Base-by-base conservation (phyloP, 2,797 vertebrate genomes). In the Karalla daura region DNA sequence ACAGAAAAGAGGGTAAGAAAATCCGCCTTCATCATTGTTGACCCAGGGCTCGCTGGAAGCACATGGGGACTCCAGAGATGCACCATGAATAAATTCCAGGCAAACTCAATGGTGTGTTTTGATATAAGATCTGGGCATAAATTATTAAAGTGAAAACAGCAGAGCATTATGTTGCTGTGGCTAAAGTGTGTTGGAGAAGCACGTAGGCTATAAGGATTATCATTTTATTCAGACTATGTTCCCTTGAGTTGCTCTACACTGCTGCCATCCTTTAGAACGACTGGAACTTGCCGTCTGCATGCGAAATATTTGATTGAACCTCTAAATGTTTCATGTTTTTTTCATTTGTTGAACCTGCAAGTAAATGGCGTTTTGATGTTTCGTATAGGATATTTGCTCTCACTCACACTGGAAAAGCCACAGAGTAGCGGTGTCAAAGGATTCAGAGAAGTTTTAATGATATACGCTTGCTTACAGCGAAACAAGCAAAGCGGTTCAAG, bases 1-100 rank as follows among this genome's bases (percentile, higher is more conserved):
- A 68, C 62, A 82, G 87, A 79, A 97, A 95, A 87, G 96, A 97
- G 91, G 95, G 97, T 99, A 90, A 30, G 86, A 72, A 52, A 69
- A 52, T 30, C 14, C 0, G 1, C 37, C 64, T 74, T 71, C 18
- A 58, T 66, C 37, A 23, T 30, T 11, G 27, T 27, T 60, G 53
- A 76, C 55, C 51, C 28, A 24, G 20, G 24, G 71, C 59, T 58
- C 10, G 32, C 52, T 61, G 24, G 40, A 70, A 81, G 65, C 66
- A 59, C 25, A 46, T 11, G 1, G 12, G 25, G 55, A 68, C 59
- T 77, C 59, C 12, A 46, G 63, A 68, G 54, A 76, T 50, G 8
- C 3, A 40, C 7, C 17, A 44, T 45, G 27, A 78, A 71, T 71
- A 72, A 11, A 81, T 66, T 63, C n/a, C 13, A 17, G 45, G 23